These are phyloP conservation scores for Ganaspis brasiliensis DNA, from an alignment of 2,888 invertebrate genomes.

Conservation along the genomic window DNA sequence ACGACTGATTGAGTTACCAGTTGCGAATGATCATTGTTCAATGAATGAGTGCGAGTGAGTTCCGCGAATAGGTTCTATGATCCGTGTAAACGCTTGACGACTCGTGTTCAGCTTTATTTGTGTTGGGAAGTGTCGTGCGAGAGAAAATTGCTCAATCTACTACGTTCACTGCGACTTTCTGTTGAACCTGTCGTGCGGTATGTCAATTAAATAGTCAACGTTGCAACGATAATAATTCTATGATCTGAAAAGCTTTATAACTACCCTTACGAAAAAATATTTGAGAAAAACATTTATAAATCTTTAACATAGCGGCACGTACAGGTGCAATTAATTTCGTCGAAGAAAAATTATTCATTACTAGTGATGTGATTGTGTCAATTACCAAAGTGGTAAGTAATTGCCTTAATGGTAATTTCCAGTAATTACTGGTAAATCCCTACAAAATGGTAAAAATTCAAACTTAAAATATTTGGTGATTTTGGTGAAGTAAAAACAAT, in stretches of 20 bases:
- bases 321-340: too few relatives aligned
- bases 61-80: slow-evolving; percentile 22
- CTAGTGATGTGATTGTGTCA: too few relatives aligned
- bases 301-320: too few relatives aligned
- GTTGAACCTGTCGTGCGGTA: slow-evolving; percentile 14
- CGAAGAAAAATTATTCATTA: too few relatives aligned
- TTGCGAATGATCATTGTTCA: slow-evolving; percentile 27
- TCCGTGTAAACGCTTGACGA: slow-evolving; percentile 19
- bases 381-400: too few relatives aligned
- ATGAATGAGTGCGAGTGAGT: slow-evolving; percentile 40
- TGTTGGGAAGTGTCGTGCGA: slow-evolving; percentile 60
- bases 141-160: slow-evolving; percentile 64
- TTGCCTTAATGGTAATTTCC: too few relatives aligned
- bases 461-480: too few relatives aligned
- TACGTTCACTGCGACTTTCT: slow-evolving; percentile 39
- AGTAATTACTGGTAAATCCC: too few relatives aligned
- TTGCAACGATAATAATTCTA: not conserved
- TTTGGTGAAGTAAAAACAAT: too few relatives aligned
- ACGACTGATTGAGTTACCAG: slow-evolving; percentile 36
- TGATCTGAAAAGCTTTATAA: not conserved
- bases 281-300: not conserved
- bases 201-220: slow-evolving; percentile 10
- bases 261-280: not conserved
- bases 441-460: too few relatives aligned
- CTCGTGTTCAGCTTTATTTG: slow-evolving; percentile 44